Base-by-base conservation (phyloP, 2,888 invertebrate species). In the Penaeus monodon region DNA sequence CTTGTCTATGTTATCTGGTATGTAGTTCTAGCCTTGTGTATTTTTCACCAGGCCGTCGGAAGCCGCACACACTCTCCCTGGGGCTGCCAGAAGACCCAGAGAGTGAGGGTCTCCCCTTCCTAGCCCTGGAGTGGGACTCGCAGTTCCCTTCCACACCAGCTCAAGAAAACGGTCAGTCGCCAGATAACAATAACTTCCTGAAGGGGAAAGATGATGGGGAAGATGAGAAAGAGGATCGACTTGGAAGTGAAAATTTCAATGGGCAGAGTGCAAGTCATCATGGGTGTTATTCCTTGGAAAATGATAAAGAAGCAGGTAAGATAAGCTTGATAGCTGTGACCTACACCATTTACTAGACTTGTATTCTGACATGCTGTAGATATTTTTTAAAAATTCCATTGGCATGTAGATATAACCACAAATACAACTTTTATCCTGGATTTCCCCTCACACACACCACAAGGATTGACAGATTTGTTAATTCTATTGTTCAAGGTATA, bases 131-230 rank as follows among this genome's bases (percentile, higher is more conserved):
- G 44, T 86, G 86, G 86, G 86, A 86, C 57, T 78, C 86, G 8
- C 86, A 86, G 77, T 86, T 86, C 22, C 86, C 86, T 20, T 68
- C 74, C 57, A 86, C 86, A 7, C 86, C 86, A 66, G 86, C 86
- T 38, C 86, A 81, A 57, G 86, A 81, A 63, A 86, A 86, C 64
- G 86, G 86, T 33, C 86, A 82, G 10, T 81, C 81, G 20, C 57
- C 81, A 22, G 86, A 82, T n/a, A 76, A 81, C 44, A 73, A 74
- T n/a, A 29, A 49, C 12, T 76, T 81, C 29, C 57, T 78, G 63
- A 86, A 86, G 77, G 82, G 82, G 65, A 76, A 76, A 33, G 82
- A 74, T n/a, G 86, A 82, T 27, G 66, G 68, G 24, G 68, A 38
- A 17, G 81, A 63, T 20, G 68, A 74, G 77, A 77, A 74, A 57